Evolutionary conservation across 1,140 invertebrate genomes (phyloP).

Genomic region (Nomia melanderi): DNA sequence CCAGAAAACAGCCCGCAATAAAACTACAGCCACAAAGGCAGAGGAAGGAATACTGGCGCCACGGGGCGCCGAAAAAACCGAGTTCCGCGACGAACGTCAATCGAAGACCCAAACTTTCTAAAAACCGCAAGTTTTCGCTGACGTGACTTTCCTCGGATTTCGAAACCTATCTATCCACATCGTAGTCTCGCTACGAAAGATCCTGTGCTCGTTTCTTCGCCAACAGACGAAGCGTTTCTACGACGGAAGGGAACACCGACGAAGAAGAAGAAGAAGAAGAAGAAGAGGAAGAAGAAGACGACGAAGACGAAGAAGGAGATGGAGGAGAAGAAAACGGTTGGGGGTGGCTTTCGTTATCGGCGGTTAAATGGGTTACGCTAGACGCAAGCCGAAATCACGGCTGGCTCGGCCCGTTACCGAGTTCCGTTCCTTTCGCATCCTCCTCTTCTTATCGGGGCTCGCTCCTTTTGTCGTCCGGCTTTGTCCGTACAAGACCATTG

Average conservation of each 20-base stretch:
- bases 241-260: neutral
- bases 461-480: conserved; percentile 57
- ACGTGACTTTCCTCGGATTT: conserved; percentile 18
- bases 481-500: conserved; percentile 54
- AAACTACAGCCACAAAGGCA: neutral
- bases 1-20: no score
- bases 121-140: conserved; percentile 23
- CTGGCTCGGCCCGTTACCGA: conserved; percentile 35
- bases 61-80: neutral
- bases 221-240: neutral
- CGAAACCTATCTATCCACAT: conserved; percentile 14
- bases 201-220: conserved; percentile 12
- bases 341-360: conserved; percentile 65
- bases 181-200: neutral
- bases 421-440: conserved; percentile 42
- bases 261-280: neutral
- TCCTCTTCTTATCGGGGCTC: conserved; percentile 62
- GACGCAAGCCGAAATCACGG: conserved; percentile 47
- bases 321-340: neutral
- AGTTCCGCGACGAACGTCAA: neutral
- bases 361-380: conserved; percentile 68
- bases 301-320: neutral
- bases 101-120: neutral
- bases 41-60: conserved; percentile 10
- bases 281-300: neutral